Evolutionary conservation across 2,113 vertebrate species (phyloP).

Genomic region (Mobula hypostoma): DNA sequence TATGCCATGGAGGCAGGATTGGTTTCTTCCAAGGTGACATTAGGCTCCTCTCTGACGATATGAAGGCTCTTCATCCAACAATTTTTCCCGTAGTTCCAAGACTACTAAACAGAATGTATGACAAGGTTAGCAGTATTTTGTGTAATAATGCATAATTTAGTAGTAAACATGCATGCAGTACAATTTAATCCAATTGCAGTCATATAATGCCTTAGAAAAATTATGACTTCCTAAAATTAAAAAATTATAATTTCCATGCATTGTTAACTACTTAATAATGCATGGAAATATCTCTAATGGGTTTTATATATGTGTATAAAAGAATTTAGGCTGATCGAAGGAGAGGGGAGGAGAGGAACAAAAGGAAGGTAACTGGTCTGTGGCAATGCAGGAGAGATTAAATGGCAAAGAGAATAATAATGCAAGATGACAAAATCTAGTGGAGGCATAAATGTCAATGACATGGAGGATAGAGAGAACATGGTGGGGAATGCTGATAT

Average conservation of each 20-base stretch:
- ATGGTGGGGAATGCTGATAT: too few species aligned
- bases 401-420: too few species aligned
- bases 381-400: too few species aligned
- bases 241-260: too few species aligned
- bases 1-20: conserved; percentile 87
- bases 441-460: too few species aligned
- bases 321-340: neutral
- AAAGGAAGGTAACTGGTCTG: too few species aligned
- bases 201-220: neutral
- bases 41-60: conserved; percentile 85
- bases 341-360: too few species aligned
- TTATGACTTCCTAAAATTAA: too few species aligned
- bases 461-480: too few species aligned
- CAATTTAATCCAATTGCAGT: neutral
- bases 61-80: conserved; percentile 85
- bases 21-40: conserved; percentile 97
- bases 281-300: neutral
- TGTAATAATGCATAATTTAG: neutral
- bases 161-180: neutral
- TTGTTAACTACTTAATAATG: neutral
- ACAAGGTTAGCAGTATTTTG: conserved; percentile 68
- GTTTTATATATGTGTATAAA: neutral
- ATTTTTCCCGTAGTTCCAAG: conserved; percentile 93
- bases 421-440: too few species aligned
- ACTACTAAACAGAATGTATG: conserved; percentile 94